Evolutionary conservation across 1,140 invertebrate genomes (phyloP).

Genomic region (Drosophila oshimai): DNA sequence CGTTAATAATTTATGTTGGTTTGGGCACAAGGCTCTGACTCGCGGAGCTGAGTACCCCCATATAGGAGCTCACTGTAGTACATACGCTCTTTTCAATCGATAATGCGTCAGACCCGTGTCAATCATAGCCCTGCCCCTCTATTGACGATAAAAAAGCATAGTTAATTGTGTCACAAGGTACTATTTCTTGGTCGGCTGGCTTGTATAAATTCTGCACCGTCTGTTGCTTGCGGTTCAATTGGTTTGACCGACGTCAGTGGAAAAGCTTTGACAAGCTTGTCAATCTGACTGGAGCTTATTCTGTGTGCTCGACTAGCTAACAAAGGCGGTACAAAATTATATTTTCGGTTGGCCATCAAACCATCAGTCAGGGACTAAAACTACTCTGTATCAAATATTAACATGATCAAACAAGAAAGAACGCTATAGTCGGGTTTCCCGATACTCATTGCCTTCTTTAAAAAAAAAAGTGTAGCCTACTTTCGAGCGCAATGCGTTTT

Average conservation of each 20-base stretch:
- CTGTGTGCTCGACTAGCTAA: conserved; percentile 10
- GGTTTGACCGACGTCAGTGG: neutral
- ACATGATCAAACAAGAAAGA: too few species aligned
- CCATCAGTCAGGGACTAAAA: too few species aligned
- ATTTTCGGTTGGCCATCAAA: neutral
- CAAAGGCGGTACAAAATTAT: neutral
- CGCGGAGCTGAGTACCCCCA: neutral
- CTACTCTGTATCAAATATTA: too few species aligned
- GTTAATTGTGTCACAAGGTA: conserved; percentile 18
- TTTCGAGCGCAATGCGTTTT: too few species aligned
- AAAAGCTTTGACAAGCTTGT: conserved; percentile 45
- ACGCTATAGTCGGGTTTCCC: too few species aligned
- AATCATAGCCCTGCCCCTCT: conserved; percentile 10
- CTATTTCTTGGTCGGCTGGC: neutral
- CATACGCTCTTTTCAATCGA: conserved; percentile 17
- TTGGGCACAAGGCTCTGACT: neutral
- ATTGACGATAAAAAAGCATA: neutral
- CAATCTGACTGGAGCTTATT: conserved; percentile 43
- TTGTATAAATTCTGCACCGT: neutral
- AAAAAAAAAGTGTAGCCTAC: too few species aligned
- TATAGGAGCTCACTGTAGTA: neutral
- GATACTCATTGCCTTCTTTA: too few species aligned
- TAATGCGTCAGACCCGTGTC: conserved; percentile 38
- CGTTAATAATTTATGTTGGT: neutral
- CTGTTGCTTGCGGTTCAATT: neutral